A percentile compares a stretch with the other conserved stretches of the same genome.
These are phyloP conservation scores for Alexandromys fortis DNA, from an alignment of 2,113 vertebrate species.

Conservation along the genomic window DNA sequence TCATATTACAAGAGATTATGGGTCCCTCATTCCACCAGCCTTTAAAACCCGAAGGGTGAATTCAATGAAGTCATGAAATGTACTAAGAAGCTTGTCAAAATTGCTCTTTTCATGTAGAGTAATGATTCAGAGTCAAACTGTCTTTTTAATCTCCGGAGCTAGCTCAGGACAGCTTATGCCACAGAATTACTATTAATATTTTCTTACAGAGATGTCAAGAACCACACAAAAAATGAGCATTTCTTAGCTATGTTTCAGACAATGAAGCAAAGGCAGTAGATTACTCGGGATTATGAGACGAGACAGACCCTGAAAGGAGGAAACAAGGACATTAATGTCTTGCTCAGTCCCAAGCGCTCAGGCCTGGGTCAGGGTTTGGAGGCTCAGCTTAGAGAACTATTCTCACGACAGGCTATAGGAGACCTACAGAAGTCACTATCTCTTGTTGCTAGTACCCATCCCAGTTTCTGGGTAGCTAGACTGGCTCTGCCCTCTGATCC, in stretches of 20 bases:
- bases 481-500: background rate
- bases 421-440: no score
- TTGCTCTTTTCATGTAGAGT: background rate
- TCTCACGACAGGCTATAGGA: background rate
- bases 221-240: background rate
- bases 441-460: background rate
- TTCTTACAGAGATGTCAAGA: background rate
- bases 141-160: constrained; percentile 37
- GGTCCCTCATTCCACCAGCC: background rate
- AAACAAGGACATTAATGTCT: accelerated
- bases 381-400: background rate
- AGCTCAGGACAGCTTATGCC: background rate
- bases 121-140: background rate
- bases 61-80: background rate
- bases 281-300: background rate
- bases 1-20: background rate
- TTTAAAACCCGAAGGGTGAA: background rate
- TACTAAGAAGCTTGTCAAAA: background rate
- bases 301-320: background rate
- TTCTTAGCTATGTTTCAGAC: background rate
- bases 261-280: background rate
- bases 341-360: accelerated
- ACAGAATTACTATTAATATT: background rate
- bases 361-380: background rate
- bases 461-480: background rate